Base-by-base conservation (phyloP, 2,888 invertebrate genomes). In the Microctonus hyperodae region DNA sequence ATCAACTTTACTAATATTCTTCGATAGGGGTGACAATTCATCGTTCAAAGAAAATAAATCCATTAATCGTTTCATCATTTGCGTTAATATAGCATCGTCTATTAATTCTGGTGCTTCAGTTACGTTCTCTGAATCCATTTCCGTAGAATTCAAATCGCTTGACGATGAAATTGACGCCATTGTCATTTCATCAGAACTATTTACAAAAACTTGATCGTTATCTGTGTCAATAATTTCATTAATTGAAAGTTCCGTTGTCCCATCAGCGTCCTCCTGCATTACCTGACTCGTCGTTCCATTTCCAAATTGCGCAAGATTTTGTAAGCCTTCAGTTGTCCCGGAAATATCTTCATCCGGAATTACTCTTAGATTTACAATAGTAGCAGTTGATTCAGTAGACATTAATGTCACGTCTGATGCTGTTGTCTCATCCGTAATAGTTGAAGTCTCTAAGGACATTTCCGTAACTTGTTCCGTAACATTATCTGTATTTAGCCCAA, bases 31-130 rank as follows among this genome's bases (percentile, higher is more conserved):
- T 9, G 56, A 37, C 48, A 13, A 44, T n/a, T n/a, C n/a, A 28
- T 62, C 57, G 23, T 64, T 59, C 37, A 65, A 57, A 40, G 69
- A 60, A 23, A 73, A 53, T 25, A 67, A 44, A 33, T 56, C 61
- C 72, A 73, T 72, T 9, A 73, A 69, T 53, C 73, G 66, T 23
- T 65, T 65, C 72, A 73, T 72, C 70, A 73, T 72, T 61, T 64
- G 63, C 20, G 68, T 68, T 35, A 73, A 44, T 5, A 71, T 61
- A 55, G 56, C 64, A 51, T 73, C 64, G 50, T 67, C 68, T 11
- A 68, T 60, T 25, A 48, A 11, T 63, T 50, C 56, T 6, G 69
- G 53, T 16, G 51, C 53, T 13, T 69, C 64, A 50, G 68, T 65
- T 10, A 64, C 53, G 9, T 16, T 60, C 33, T 53, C 55, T 20